A percentile compares a stretch with the other conserved stretches of the same genome.
These are phyloP conservation scores for Falco rusticolus DNA, from an alignment of 2,797 vertebrate genomes.

Conservation along the genomic window DNA sequence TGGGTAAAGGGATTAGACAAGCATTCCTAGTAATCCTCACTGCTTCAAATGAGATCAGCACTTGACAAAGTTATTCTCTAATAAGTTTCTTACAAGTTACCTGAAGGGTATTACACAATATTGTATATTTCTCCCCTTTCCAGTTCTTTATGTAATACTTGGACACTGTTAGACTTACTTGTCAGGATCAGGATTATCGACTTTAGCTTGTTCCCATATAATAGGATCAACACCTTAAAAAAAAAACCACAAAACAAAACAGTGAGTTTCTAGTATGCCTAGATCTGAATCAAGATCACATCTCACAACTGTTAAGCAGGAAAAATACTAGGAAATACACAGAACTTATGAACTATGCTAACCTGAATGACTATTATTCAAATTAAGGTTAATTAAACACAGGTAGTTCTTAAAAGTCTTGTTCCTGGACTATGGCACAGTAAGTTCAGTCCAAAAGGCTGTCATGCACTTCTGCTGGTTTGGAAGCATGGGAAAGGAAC, in stretches of 20 bases:
- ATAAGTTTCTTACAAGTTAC: not conserved
- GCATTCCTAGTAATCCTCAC: not conserved
- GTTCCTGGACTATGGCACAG: not conserved
- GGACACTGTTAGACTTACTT: slow-evolving; percentile 81
- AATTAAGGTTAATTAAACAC: not conserved
- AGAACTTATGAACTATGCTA: not conserved
- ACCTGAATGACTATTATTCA: not conserved
- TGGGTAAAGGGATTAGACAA: not conserved
- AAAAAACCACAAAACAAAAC: not conserved
- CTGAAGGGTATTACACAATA: not conserved
- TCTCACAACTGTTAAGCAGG: not conserved
- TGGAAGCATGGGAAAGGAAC: not conserved
- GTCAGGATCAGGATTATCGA: slow-evolving; percentile 97
- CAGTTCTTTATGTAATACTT: not conserved
- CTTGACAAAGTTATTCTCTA: not conserved
- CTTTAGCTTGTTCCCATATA: slow-evolving; percentile 99
- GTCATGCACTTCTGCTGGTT: not conserved
- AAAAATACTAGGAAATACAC: not conserved
- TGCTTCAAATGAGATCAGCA: not conserved
- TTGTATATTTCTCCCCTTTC: not conserved
- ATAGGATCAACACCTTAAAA: slow-evolving; percentile 93
- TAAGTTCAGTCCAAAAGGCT: not conserved
- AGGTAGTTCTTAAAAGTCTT: not conserved
- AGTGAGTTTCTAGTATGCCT: not conserved
- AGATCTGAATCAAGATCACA: not conserved